Conservation (phyloP, 1,140 invertebrate species). For the Phymastichus coffea region DNA sequence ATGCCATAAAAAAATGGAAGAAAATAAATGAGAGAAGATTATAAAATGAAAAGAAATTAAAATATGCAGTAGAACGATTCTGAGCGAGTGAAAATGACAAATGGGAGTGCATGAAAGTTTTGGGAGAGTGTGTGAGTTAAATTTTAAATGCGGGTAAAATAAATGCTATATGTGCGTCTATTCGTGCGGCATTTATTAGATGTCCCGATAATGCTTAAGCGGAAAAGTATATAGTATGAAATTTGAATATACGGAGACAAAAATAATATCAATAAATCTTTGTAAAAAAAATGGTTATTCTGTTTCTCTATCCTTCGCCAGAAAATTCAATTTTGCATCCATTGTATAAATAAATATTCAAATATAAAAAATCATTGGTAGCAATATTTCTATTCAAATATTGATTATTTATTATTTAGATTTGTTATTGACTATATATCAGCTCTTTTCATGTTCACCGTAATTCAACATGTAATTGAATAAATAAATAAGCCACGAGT, state of each 20-base stretch:
- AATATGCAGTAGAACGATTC: no score
- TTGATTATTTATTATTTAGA: no score
- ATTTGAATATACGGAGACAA: neutral
- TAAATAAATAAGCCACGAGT: no score
- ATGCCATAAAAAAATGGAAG: constrained; percentile 9
- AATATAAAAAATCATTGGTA: no score
- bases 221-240: constrained; percentile 5
- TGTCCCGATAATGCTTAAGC: neutral
- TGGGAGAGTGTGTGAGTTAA: neutral
- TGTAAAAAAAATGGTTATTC: constrained; percentile 3
- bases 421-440: no score
- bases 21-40: neutral
- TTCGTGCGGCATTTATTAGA: neutral
- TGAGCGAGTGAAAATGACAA: no score
- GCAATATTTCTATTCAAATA: no score
- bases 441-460: no score
- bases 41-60: neutral
- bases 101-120: neutral
- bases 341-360: no score
- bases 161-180: neutral
- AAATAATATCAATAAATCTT: constrained; percentile 13
- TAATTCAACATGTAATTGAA: no score
- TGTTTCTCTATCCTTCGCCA: no score
- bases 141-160: neutral
- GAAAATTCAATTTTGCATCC: no score